Percentiles rank a stretch among this genome's conserved stretches.
These are phyloP conservation scores for Alexandromys fortis DNA, from an alignment of 2,113 vertebrate species.

Conservation along the genomic window DNA sequence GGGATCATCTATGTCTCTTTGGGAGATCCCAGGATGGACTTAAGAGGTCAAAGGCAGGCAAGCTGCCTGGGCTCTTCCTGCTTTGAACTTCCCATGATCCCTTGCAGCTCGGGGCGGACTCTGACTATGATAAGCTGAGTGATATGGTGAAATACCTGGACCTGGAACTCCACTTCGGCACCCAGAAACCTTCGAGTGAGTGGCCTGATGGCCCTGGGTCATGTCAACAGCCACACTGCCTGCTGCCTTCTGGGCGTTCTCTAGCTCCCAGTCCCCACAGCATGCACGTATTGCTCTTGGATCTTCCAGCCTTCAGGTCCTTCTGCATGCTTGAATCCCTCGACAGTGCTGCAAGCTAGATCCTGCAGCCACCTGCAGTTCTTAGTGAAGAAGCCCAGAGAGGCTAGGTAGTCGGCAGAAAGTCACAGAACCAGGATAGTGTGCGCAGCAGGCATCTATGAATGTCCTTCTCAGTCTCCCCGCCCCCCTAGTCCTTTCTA, in stretches of 20 bases:
- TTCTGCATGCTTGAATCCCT: not conserved
- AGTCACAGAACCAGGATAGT: not conserved
- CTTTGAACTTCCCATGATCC: not conserved
- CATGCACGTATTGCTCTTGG: not conserved
- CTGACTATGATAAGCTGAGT: conserved; percentile 97
- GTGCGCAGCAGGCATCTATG: not conserved
- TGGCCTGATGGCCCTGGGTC: conserved; percentile 53
- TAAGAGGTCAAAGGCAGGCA: not conserved
- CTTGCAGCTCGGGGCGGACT: conserved; percentile 85
- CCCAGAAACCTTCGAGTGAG: conserved; percentile 94
- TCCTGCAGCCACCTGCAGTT: not conserved
- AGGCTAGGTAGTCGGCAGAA: not conserved
- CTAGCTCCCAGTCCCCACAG: not conserved
- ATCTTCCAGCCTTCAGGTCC: not conserved
- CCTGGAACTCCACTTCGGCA: conserved; percentile 98
- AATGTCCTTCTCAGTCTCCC: not conserved
- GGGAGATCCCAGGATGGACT: no score
- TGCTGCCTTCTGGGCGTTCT: not conserved
- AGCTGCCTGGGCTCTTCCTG: not conserved
- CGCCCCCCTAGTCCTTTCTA: rapidly evolving
- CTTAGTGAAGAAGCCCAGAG: not conserved
- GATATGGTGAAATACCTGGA: conserved; percentile 99
- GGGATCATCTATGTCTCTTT: not conserved
- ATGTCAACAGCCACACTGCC: not conserved
- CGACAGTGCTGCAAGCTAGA: not conserved